These are phyloP conservation scores for Craseonycteris thonglongyai DNA, from an alignment of 2,113 vertebrate species.

Conservation along the genomic window DNA sequence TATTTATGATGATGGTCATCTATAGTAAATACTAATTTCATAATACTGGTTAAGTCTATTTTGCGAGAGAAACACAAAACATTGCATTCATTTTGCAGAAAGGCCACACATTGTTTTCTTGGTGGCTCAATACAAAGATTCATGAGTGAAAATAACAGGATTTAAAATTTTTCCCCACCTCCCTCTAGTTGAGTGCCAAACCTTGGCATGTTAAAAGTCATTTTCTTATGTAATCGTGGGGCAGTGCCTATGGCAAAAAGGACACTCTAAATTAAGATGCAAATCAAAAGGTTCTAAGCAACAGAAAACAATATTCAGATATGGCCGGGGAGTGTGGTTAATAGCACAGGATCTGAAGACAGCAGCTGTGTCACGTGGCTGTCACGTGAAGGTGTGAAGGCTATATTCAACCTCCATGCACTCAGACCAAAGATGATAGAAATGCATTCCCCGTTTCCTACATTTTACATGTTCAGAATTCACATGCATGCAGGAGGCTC, in stretches of 20 bases:
- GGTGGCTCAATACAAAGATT: not conserved
- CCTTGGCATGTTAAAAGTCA: not conserved
- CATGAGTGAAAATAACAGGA: not conserved
- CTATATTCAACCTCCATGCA: accelerated
- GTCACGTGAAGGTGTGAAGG: not conserved
- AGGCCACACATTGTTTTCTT: not conserved
- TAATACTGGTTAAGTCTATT: not conserved
- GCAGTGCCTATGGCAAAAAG: not conserved
- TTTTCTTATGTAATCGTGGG: not conserved
- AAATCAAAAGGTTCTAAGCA: not conserved
- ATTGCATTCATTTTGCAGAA: not conserved
- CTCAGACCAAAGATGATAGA: not conserved
- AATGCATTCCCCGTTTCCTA: not conserved
- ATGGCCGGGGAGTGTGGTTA: not conserved
- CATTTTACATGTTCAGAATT: not conserved
- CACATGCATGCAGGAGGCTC: not conserved
- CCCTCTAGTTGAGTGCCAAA: not conserved
- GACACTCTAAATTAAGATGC: not conserved
- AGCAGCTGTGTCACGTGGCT: too few relatives aligned
- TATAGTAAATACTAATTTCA: not conserved
- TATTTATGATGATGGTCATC: not conserved
- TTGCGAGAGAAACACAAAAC: not conserved
- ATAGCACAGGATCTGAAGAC: not conserved
- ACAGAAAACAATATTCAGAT: not conserved
- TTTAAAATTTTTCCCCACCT: not conserved